phyloP scores from a whole-genome alignment of 53 echinoderm and acorn worm species.

The Zoroaster sp. region DNA sequence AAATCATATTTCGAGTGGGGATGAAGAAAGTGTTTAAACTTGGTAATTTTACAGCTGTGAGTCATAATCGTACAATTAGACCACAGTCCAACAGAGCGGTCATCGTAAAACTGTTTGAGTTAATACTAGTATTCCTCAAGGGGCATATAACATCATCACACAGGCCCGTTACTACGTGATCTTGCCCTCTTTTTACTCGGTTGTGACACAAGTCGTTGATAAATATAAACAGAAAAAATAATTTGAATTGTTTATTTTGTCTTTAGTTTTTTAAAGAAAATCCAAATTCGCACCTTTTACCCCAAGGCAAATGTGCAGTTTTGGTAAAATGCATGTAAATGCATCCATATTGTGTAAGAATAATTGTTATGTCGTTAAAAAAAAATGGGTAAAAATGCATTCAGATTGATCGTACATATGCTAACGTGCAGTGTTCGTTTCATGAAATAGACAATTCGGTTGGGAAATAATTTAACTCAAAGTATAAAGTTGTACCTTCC shows the following conservation, averaged over 20 bases:
- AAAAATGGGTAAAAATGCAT: not conserved
- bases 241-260: not conserved
- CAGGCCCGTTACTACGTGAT: not conserved
- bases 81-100: not conserved
- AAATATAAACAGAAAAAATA: not conserved
- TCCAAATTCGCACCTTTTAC: not conserved
- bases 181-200: not conserved
- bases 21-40: no score
- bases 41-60: not conserved
- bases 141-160: not conserved
- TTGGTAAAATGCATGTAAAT: no score
- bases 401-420: no score
- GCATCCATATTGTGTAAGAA: no score
- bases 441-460: no score
- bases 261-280: not conserved
- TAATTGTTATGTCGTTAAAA: not conserved
- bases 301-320: no score
- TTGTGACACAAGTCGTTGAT: no score
- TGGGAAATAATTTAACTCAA: no score
- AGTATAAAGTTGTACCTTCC: no score
- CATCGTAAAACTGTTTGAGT: not conserved
- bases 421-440: no score
- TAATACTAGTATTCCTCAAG: not conserved
- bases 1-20: no score
- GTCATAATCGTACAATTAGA: slow-evolving; percentile 2